Conservation (phyloP, 2,888 invertebrate species). For the Terebella lapidaria region DNA sequence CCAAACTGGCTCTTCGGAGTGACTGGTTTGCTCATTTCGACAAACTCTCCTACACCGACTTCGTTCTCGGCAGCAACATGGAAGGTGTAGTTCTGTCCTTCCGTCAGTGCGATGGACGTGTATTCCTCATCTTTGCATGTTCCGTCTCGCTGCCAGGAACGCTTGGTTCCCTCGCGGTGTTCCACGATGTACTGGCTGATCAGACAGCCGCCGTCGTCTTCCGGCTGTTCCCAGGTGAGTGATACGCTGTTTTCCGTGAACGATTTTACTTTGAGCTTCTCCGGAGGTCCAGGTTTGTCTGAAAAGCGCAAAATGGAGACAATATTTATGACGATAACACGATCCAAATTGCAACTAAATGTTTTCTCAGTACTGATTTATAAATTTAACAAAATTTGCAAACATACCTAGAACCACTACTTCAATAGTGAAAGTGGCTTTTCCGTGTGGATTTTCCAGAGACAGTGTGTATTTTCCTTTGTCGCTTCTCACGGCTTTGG, state of each 20-base stretch:
- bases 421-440: slow-evolving; percentile 20
- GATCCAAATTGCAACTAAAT: too few relatives aligned
- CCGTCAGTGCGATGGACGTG: slow-evolving; percentile 11
- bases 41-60: slow-evolving; percentile 70
- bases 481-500: slow-evolving; percentile 23
- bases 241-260: slow-evolving; percentile 66
- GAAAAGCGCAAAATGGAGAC: too few relatives aligned
- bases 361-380: too few relatives aligned
- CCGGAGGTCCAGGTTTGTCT: slow-evolving; percentile 68
- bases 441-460: slow-evolving; percentile 27
- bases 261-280: slow-evolving; percentile 66
- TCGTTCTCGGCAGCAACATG: slow-evolving; percentile 44
- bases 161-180: slow-evolving; percentile 62
- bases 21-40: slow-evolving; percentile 39
- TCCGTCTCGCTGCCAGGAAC: slow-evolving; percentile 63
- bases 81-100: slow-evolving; percentile 19
- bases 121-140: slow-evolving; percentile 12
- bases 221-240: slow-evolving; percentile 65
- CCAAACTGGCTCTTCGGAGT: slow-evolving; percentile 27
- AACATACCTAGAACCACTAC: slow-evolving; percentile 57
- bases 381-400: too few relatives aligned
- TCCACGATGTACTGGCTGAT: slow-evolving; percentile 38
- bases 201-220: slow-evolving; percentile 25
- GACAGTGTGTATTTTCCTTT: slow-evolving; percentile 26
- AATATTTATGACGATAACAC: too few relatives aligned